Evolutionary conservation across 2,113 vertebrate species (phyloP).

Genomic region (Ammospiza caudacuta): DNA sequence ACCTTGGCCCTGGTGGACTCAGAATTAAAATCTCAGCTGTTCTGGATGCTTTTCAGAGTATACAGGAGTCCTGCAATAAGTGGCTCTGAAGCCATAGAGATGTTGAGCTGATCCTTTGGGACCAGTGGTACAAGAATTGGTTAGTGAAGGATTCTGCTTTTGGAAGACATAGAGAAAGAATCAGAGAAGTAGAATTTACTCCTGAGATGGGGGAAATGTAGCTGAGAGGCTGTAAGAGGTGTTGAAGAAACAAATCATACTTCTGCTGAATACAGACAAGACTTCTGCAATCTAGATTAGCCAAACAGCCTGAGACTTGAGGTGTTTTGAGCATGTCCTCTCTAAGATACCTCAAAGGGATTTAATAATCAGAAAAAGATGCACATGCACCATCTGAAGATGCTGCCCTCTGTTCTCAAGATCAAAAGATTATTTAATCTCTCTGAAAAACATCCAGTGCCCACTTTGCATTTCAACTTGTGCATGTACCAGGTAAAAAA

Average conservation of each 20-base stretch:
- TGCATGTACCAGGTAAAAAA: background rate
- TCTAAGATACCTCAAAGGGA: slow-evolving; percentile 8
- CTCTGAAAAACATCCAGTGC: background rate
- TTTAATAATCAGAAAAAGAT: background rate
- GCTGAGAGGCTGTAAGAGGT: background rate
- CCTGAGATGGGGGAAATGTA: background rate
- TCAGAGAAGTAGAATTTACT: background rate
- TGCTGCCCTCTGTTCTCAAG: slow-evolving; percentile 24
- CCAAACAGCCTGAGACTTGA: background rate
- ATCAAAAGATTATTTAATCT: slow-evolving; percentile 49
- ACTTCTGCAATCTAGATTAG: background rate
- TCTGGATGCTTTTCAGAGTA: background rate
- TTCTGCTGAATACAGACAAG: background rate
- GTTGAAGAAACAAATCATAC: background rate
- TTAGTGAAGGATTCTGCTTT: background rate
- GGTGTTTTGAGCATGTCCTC: background rate
- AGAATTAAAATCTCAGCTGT: background rate
- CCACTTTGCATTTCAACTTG: background rate
- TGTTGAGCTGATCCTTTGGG: background rate
- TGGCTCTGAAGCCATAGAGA: background rate
- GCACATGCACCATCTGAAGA: background rate
- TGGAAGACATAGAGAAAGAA: background rate
- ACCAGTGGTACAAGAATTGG: background rate
- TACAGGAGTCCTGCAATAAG: background rate
- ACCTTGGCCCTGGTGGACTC: background rate